Base-by-base conservation (phyloP, 92 coral and sea anemone genomes). In the Galaxea fascicularis region DNA sequence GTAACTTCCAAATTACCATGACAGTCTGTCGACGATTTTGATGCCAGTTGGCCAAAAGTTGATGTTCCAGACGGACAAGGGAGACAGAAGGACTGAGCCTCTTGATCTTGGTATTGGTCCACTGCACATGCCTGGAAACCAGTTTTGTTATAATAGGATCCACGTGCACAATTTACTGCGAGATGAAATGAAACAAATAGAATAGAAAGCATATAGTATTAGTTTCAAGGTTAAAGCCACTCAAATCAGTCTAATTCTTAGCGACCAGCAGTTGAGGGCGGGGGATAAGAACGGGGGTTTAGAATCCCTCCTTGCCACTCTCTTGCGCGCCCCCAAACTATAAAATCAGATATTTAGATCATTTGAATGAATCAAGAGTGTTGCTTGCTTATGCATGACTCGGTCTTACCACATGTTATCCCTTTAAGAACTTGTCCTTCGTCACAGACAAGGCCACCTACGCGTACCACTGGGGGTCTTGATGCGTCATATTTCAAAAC, bases 41-140 rank as follows among this genome's bases (percentile, higher is more conserved):
- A 54, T 16, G 77, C 86, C 1, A 11, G 78, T 26, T 58, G 18
- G 4, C 69, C 80, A 7, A 17, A 29, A 8, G 92, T 85, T 27
- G 89, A 77, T 4, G 89, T 84, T 22, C 82, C 86, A 5, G 78
- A 30, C n/a, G 92, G 92, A n/a, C 92, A 89, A 11, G 85, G 30
- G 10, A 41, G 27, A 49, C 92, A 89, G 4, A 85, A 76, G 27
- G 80, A 63, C 29, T 89, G 79, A 8, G 85, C 89, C 76, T 89
- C 92, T 17, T 70, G 25, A 27, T 76, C 83, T 79, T 89, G 92
- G 57, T 89, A 84, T 27, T 89, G 78, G 76, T 89, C 76, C n/a
- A 41, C 89, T 24, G 89, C 82, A 26, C 92, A 89, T 29, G 79
- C 26, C 24, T 59, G 65, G 24, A 26, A 59, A 27, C 65, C n/a